phyloP scores from a whole-genome alignment of 2,113 vertebrate species.

The Apodemus speciosus region DNA sequence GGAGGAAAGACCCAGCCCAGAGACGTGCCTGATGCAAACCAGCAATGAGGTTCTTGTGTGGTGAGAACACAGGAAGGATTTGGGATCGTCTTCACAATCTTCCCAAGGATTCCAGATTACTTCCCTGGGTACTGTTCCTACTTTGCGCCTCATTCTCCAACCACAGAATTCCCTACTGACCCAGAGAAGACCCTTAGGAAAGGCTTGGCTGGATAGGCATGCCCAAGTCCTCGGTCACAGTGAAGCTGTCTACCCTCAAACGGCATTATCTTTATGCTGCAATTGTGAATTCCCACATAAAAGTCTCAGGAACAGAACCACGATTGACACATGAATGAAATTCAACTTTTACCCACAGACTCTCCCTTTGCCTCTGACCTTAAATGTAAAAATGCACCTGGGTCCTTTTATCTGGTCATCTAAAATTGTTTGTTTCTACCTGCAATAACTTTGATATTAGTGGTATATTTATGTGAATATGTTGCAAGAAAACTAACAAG shows the following conservation, averaged over 20 bases:
- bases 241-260: background rate
- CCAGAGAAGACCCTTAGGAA: background rate
- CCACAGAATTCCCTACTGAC: background rate
- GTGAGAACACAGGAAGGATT: background rate
- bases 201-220: background rate
- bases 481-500: conserved; percentile 16
- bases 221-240: background rate
- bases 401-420: conserved; percentile 38
- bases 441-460: background rate
- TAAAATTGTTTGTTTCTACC: background rate
- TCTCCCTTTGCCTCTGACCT: conserved; percentile 27
- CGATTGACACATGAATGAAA: background rate
- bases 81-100: background rate
- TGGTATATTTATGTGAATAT: conserved; percentile 21
- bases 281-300: conserved; percentile 24
- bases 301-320: conserved; percentile 19
- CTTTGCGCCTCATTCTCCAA: background rate
- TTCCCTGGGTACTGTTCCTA: background rate
- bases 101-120: background rate
- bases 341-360: conserved; percentile 31
- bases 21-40: background rate
- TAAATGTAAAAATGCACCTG: conserved; percentile 29
- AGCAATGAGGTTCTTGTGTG: background rate
- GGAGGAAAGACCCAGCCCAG: background rate
- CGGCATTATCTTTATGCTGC: background rate